Evolutionary conservation across 2,797 vertebrate species (phyloP), one percentile per base, ranked within the genome.

Genomic region (Esox masquinongy): DNA sequence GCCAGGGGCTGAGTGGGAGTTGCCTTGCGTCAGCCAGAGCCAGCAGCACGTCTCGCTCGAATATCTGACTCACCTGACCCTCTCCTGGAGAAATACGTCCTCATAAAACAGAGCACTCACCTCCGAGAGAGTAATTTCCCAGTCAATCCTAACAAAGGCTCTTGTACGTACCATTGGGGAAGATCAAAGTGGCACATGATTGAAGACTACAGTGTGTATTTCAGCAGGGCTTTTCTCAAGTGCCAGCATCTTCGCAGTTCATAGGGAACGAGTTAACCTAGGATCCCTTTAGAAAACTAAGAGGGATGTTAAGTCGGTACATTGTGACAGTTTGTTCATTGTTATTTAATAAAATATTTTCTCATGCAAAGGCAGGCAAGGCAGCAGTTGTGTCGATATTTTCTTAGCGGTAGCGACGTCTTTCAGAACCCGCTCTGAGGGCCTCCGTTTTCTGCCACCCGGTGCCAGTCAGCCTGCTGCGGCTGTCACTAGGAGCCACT

Each of bases 401-500:
- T 51, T 51, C 49, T 31, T 29, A 70, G 47, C 69, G 15, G 68
- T 67, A 56, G 19, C 43, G 51, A 24, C 59, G 31, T 29, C 51
- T 61, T 64, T 75, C 8, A 22, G 43, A 75, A 59, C 39, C 34
- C n/a, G 64, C 68, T 72, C 68, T 26, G 24, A 7, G 69, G 47
- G 19, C 67, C 67, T 43, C 67, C 1, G 34, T 19, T 14, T n/a
- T 5, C 36, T n/a, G 17, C 49, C 50, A 19, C 17, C 29, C 50
- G 49, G n/a, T 47, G 14, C 5, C 68, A 11, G 12, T 43, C 51
- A 61, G 14, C 53, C 43, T 17, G 16, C 31, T 29, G 64, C 11
- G 16, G 29, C 64, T 67, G 64, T 67, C 64, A 67, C 64, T 67
- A 1, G 26, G 61, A 64, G 61, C 26, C 61, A 64, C 61, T 64